These are phyloP conservation scores for Calypte anna DNA, from an alignment of 2,113 vertebrate genomes.

Conservation along the genomic window DNA sequence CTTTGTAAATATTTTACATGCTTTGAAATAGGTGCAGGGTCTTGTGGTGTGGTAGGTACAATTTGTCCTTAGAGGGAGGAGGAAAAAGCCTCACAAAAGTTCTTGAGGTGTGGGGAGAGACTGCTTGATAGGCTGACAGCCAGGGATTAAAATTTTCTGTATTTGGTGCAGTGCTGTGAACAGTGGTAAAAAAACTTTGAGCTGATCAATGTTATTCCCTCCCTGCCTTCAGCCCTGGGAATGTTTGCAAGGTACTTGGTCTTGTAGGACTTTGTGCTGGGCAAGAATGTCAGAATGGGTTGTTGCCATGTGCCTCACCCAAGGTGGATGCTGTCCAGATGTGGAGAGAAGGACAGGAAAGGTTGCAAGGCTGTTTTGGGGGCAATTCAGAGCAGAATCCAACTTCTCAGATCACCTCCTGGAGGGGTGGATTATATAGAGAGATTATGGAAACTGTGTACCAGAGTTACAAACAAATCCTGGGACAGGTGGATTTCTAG, in stretches of 20 bases:
- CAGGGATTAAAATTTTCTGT: background rate
- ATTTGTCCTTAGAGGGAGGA: background rate
- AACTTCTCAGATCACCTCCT: background rate
- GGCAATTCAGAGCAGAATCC: background rate
- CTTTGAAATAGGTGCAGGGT: background rate
- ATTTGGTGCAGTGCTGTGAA: background rate
- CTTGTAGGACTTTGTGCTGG: background rate
- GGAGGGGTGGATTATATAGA: background rate
- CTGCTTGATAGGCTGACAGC: background rate
- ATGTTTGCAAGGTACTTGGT: background rate
- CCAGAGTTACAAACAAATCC: background rate
- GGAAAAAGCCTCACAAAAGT: too few species aligned
- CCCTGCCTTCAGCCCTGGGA: background rate
- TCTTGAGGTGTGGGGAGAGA: background rate
- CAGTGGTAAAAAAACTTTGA: background rate
- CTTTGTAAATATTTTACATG: background rate
- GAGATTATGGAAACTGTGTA: background rate
- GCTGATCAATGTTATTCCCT: background rate
- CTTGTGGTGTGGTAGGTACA: background rate
- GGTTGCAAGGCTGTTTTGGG: background rate
- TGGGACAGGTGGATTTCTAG: background rate
- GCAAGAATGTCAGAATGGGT: background rate
- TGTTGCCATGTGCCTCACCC: background rate
- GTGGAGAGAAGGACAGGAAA: background rate
- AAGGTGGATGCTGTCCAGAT: background rate